Evolutionary conservation across 2,888 invertebrate genomes (phyloP).

Genomic region (Teleogryllus oceanicus): DNA sequence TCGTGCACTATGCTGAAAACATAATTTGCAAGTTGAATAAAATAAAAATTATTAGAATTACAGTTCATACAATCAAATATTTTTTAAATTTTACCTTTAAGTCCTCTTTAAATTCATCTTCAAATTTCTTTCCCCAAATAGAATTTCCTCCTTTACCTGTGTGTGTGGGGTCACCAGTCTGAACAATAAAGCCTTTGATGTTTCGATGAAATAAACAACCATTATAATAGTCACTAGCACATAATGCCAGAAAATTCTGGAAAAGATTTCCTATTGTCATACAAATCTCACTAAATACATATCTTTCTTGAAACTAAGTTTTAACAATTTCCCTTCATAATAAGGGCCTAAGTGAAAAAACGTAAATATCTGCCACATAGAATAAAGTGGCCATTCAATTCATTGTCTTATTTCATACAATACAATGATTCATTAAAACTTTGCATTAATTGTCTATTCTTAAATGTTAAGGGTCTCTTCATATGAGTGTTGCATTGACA

Average conservation of each 20-base stretch:
- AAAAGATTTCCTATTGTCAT: constrained; percentile 37
- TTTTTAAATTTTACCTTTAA: constrained; percentile 62
- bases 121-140: constrained; percentile 95
- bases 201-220: constrained; percentile 72
- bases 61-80: background rate
- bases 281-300: background rate
- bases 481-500: too few species aligned
- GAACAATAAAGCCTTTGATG: constrained; percentile 75
- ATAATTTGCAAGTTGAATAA: background rate
- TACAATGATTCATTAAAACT: too few species aligned
- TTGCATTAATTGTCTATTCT: too few species aligned
- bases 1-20: constrained; percentile 67
- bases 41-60: background rate
- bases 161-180: constrained; percentile 79
- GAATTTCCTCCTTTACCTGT: constrained; percentile 96
- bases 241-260: constrained; percentile 90
- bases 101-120: constrained; percentile 94
- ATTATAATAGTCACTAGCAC: constrained; percentile 90
- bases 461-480: too few species aligned
- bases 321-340: background rate
- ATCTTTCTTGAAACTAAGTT: background rate
- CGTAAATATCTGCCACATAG: too few species aligned
- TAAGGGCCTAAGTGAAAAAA: background rate
- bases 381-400: too few species aligned
- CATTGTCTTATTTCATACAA: too few species aligned